These are phyloP conservation scores for Delphinus delphis DNA, from an alignment of 2,113 vertebrate genomes.

Conservation along the genomic window DNA sequence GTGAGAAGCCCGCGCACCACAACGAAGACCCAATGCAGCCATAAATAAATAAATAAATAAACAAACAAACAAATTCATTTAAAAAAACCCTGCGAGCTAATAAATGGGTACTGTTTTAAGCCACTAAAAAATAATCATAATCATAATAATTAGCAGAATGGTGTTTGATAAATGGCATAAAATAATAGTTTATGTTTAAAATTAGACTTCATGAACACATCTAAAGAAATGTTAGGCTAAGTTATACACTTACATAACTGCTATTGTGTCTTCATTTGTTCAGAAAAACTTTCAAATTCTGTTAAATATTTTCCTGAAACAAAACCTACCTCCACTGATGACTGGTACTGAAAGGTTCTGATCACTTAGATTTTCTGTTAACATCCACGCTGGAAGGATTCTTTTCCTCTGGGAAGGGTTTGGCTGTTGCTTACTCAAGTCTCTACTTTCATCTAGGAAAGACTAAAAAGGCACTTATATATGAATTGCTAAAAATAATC, in stretches of 20 bases:
- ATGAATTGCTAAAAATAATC: constrained; percentile 26
- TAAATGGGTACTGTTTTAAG: not conserved
- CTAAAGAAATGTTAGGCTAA: constrained; percentile 36
- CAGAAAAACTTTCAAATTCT: constrained; percentile 9
- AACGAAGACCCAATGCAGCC: too few relatives aligned
- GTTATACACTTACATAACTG: not conserved
- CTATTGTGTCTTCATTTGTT: not conserved
- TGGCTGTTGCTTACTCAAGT: constrained; percentile 38
- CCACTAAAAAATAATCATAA: not conserved
- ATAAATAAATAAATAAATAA: too few relatives aligned
- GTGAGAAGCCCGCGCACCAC: too few relatives aligned
- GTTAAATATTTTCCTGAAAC: constrained; percentile 42
- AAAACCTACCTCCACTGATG: constrained; percentile 78
- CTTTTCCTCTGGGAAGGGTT: constrained; percentile 81
- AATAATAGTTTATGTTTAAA: not conserved
- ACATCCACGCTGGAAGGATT: constrained; percentile 93
- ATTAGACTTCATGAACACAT: not conserved
- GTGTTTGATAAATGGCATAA: constrained; percentile 25
- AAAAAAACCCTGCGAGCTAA: not conserved
- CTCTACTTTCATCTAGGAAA: constrained; percentile 32
- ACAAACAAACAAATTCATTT: too few relatives aligned
- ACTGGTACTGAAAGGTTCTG: constrained; percentile 62
- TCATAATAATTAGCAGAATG: not conserved
- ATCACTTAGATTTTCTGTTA: constrained; percentile 68
- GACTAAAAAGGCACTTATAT: constrained; percentile 75